These are phyloP conservation scores for Cossypha caffra DNA, from an alignment of 2,797 vertebrate genomes.

Conservation along the genomic window DNA sequence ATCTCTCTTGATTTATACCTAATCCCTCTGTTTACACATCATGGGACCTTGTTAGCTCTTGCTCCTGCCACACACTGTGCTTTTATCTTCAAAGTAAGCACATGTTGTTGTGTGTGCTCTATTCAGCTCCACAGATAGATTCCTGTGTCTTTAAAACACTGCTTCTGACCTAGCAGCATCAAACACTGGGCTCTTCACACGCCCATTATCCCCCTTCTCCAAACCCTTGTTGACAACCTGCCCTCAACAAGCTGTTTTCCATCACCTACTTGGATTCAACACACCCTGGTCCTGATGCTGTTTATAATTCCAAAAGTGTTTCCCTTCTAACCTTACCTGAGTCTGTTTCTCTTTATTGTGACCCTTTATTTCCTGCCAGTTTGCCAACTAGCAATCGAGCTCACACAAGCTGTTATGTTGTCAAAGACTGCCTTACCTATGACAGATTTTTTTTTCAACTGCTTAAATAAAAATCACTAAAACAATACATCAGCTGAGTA, in stretches of 20 bases:
- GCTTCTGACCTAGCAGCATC: neutral
- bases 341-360: neutral
- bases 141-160: neutral
- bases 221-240: neutral
- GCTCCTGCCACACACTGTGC: neutral
- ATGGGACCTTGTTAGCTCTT: conserved; percentile 28
- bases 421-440: neutral
- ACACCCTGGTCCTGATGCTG: neutral
- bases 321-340: neutral
- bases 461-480: neutral
- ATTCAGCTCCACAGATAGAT: neutral
- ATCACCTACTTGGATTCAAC: neutral
- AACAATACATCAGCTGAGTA: neutral
- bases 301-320: neutral
- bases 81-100: neutral
- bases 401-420: neutral
- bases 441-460: neutral
- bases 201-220: neutral
- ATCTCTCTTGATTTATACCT: conserved; percentile 38
- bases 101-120: neutral
- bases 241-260: neutral
- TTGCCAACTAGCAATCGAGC: neutral
- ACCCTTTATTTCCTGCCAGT: neutral
- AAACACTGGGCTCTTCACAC: neutral
- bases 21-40: conserved; percentile 40